Percentiles rank a stretch among this genome's conserved stretches.
phyloP scores from a whole-genome alignment of 2,797 vertebrate species.

The Syndactyla subalaris region DNA sequence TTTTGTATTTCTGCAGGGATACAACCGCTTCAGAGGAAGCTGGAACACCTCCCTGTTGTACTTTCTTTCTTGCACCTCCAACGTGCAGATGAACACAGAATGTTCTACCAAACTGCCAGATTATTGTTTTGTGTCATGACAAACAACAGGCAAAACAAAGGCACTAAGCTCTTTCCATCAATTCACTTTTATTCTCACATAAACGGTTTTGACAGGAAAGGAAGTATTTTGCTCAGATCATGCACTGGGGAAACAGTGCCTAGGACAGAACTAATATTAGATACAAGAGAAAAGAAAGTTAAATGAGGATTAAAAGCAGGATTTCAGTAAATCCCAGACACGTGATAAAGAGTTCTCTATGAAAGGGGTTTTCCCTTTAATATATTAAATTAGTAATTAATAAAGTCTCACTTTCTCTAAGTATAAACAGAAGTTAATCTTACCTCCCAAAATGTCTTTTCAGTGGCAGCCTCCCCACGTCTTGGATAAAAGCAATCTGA shows the following conservation, averaged over 20 bases:
- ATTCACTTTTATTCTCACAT: not conserved
- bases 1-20: not conserved
- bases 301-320: not conserved
- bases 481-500: slow-evolving; percentile 93
- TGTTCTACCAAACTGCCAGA: not conserved
- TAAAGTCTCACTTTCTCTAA: not conserved
- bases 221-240: not conserved
- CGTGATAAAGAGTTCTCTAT: not conserved
- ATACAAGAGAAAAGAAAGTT: not conserved
- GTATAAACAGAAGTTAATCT: not conserved
- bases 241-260: not conserved
- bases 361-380: not conserved
- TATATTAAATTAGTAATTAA: not conserved
- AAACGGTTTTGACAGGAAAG: not conserved
- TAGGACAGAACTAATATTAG: not conserved
- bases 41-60: not conserved
- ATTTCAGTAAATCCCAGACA: not conserved
- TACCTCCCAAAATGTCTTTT: slow-evolving; percentile 87
- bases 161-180: not conserved
- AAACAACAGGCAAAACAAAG: not conserved
- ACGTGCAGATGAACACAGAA: not conserved
- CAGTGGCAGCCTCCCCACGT: slow-evolving; percentile 88
- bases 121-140: not conserved
- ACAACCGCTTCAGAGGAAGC: not conserved
- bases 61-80: not conserved